Percentiles rank a stretch among this genome's conserved stretches.
phyloP scores from a whole-genome alignment of 2,888 invertebrate genomes.

The Eledona agricola region DNA sequence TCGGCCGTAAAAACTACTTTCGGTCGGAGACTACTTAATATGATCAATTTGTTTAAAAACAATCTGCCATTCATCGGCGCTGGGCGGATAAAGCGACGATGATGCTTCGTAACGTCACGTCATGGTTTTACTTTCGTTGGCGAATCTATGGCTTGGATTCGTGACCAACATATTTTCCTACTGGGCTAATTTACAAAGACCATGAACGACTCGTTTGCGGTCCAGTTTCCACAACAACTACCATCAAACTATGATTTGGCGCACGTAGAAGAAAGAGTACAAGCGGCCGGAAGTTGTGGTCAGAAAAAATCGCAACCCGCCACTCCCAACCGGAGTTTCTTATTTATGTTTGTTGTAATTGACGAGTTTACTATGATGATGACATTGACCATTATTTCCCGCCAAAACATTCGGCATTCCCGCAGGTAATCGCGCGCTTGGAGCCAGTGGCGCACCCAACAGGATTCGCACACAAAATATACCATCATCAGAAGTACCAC shows the following conservation, averaged over 20 bases:
- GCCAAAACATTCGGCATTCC: constrained; percentile 55
- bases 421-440: constrained; percentile 49
- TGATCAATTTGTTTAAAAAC: too few relatives aligned
- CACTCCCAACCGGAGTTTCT: constrained; percentile 4
- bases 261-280: neutral
- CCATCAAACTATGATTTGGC: too few relatives aligned
- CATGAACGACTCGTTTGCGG: constrained; percentile 33
- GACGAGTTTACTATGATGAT: constrained; percentile 39
- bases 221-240: too few relatives aligned
- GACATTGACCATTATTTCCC: constrained; percentile 54
- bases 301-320: constrained; percentile 3
- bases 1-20: too few relatives aligned
- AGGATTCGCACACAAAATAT: neutral
- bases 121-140: constrained; percentile 55
- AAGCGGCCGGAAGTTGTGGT: neutral
- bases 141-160: constrained; percentile 48
- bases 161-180: constrained; percentile 42
- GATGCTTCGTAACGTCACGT: constrained; percentile 2
- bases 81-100: too few relatives aligned
- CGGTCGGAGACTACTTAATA: too few relatives aligned
- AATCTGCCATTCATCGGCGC: too few relatives aligned
- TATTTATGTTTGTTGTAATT: constrained; percentile 28
- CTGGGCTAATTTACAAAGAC: constrained; percentile 32
- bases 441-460: constrained; percentile 26
- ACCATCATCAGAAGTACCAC: too few relatives aligned